Evolutionary conservation across 2,113 vertebrate genomes (phyloP), one percentile per base, ranked within the genome.

Genomic region (Romanogobio albipinnatus): DNA sequence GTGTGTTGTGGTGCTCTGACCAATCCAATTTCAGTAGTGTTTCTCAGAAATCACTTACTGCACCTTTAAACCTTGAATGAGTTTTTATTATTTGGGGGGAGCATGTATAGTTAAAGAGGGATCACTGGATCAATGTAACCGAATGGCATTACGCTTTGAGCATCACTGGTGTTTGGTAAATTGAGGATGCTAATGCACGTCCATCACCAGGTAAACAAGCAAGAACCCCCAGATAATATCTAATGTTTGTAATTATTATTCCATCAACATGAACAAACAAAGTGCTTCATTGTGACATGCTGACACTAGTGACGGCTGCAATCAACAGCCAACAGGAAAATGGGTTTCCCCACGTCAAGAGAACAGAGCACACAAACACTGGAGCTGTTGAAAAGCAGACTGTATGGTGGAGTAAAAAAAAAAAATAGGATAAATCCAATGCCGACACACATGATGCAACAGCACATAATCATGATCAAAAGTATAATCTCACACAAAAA

Each of bases 181-280:
- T 29, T 68, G n/a, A 49, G 1, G n/a, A 80, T n/a, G 59, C 24
- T 68, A 68, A 81, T 81, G 62, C 61, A 81, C 17, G 7, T 80
- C 58, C 58, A 64, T 64, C 58, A 80, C n/a, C 77, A 81, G 24
- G 29, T 81, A 81, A 81, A 66, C 79, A 68, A 81, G 26, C 62
- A 53, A 29, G 26, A 33, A 53, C 26, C 78, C 79, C 47, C 47
- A 51, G 66, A 70, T 71, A 82, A 82, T 82, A 56, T 71, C 81
- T 58, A 73, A 43, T 58, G 66, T 82, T 82, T 81, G 62, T 81
- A 51, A 82, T 82, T 82, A 68, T 68, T 81, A 71, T 71, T 82
- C 81, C 81, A 82, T 82, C 49, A 43, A 82, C 66, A 56, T 43
- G 81, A 82, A 73, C 81, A 81, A 81, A 81, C 79, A 71, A 82